Evolutionary conservation across 1,140 invertebrate genomes (phyloP), one percentile per base, ranked within the genome.

Genomic region (Nymphalis io): DNA sequence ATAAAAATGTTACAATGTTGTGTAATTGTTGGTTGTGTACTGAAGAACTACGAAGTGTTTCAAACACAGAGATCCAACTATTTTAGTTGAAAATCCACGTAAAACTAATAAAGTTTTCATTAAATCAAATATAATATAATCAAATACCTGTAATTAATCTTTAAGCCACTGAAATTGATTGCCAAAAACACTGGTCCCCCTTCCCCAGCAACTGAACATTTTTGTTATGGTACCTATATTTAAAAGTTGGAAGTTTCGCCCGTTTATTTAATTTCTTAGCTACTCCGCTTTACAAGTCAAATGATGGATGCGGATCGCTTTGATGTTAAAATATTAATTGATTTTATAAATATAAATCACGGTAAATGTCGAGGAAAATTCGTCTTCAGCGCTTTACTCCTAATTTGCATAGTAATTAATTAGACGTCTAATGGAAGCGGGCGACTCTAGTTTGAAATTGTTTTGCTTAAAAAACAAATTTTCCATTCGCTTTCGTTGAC

Each of bases 321-420:
- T 85, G 83, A 87, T 85, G 80, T 82, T 78, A 77, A 82, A 72
- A 82, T 80, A 80, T 82, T 84, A 84, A 85, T 87, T 87, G 81
- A 83, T 85, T 82, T 82, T 79, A 78, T 78, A 81, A 80, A 75
- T 73, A 73, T 79, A 78, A 83, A 81, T 82, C 79, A 76, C 68
- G 61, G 72, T 53, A 63, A 77, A 80, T 66, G 71, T 75, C 73
- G 44, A 61, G 55, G 71, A 68, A 79, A 77, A 74, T 81, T 73
- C 55, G 60, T 59, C 62, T 68, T 61, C 62, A 61, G 61, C 72
- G 65, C 53, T 74, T 74, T 69, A 60, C 73, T 61, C 40, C 62
- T 80, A 80, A 80, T 80, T 80, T 76, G 68, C 72, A 76, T 74
- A 71, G 70, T 74, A 73, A 79, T 79, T 76, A 79, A 79, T 79